Evolutionary conservation across 1,140 invertebrate genomes (phyloP).

Genomic region (Ectropis grisescens): DNA sequence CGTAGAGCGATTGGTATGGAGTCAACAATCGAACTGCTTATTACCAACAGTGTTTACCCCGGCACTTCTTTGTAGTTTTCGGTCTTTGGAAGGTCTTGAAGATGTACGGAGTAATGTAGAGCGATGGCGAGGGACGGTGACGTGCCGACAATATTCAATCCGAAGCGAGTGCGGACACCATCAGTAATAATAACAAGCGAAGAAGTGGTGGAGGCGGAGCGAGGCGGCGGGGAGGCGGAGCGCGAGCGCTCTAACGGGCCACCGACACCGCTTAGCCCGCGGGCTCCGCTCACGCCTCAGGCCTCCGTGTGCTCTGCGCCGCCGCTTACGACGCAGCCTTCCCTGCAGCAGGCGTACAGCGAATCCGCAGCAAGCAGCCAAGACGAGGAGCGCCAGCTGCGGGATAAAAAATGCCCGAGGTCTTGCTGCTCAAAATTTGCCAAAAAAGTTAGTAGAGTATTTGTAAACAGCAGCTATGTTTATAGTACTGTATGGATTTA

Average conservation of each 20-base stretch:
- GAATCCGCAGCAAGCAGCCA: conserved; percentile 71
- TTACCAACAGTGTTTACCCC: too few relatives aligned
- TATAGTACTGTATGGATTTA: too few relatives aligned
- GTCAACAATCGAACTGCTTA: too few relatives aligned
- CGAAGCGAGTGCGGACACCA: conserved; percentile 77
- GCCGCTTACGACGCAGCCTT: conserved; percentile 49
- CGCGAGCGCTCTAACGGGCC: conserved; percentile 49
- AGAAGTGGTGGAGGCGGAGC: conserved; percentile 42
- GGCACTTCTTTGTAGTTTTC: too few relatives aligned
- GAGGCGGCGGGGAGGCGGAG: conserved; percentile 34
- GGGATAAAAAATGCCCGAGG: conserved; percentile 71
- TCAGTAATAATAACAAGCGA: conserved; percentile 81
- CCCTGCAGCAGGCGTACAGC: conserved; percentile 55
- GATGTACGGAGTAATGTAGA: too few relatives aligned
- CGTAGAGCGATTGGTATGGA: too few relatives aligned
- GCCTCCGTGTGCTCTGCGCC: conserved; percentile 51
- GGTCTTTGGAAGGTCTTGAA: too few relatives aligned
- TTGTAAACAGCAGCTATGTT: too few relatives aligned
- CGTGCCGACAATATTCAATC: conserved; percentile 82
- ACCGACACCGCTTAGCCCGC: conserved; percentile 50
- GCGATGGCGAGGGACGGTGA: conserved; percentile 74
- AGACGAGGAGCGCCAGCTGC: conserved; percentile 55
- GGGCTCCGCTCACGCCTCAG: conserved; percentile 52
- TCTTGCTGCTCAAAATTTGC: conserved; percentile 80
- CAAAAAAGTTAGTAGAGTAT: conserved; percentile 72